Base-by-base conservation (phyloP, 1,140 invertebrate species). In the Danaus melanippus region DNA sequence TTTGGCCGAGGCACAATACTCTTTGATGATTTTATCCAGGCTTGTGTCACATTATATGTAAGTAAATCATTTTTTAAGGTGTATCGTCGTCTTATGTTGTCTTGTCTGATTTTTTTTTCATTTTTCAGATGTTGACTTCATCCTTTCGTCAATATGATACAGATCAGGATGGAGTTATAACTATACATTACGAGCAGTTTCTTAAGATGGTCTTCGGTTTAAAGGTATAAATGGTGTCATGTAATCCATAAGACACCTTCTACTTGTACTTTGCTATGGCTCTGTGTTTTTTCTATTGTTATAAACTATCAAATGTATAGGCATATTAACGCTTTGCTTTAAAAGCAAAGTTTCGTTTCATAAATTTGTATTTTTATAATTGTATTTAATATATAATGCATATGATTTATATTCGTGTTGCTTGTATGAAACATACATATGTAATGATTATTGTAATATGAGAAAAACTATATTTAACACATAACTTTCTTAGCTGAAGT, bases 21-120 rank as follows among this genome's bases (percentile, higher is more conserved):
- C 39, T 99, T 99, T 90, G 98, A 99, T 90, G 98, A 99, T 87
- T 99, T 99, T 74, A 99, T 99, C 70, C 97, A 99, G 81, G 97
- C 95, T 73, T 97, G 96, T 79, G 91, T 98, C 58, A 92, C 96
- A 9, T 87, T 99, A 64, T 94, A 98, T 90, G 96, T 98, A 90
- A 95, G 93, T 92, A 4, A n/a, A 32, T 58, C 92, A 92, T 32
- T 9, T 11, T 60, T 49, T 58, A 40, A 17, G 11, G 12, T 10
- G 41, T 53, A 32, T 39, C 3, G 32, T 41, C 8, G 12, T 40
- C n/a, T 50, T 12, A 7, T 32, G 32, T 45, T 3, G 21, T 32
- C 21, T 7, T 32, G 21, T 32, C 6, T 32, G 2, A 39, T 43
- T 50, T 60, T 42, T 51, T 44, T 47, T 55, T 58, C 58, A 11